phyloP scores from a whole-genome alignment of 1,140 invertebrate genomes.

The Rhagoletis pomonella region DNA sequence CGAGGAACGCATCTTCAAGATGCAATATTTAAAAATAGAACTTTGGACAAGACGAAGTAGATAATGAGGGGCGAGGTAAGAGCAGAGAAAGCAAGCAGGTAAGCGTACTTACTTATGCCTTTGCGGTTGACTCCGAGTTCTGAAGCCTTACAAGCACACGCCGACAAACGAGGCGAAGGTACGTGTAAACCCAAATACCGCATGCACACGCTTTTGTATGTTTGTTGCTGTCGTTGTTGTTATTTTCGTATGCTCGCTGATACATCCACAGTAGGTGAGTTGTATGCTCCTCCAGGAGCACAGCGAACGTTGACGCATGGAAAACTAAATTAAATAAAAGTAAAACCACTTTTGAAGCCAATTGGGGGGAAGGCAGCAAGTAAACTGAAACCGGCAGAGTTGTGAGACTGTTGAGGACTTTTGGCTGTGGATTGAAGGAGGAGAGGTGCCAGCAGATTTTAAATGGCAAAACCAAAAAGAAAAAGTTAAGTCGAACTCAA shows the following conservation, averaged over 20 bases:
- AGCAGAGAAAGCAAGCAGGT: neutral
- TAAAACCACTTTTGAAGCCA: slow-evolving; percentile 37
- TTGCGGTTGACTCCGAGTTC: neutral
- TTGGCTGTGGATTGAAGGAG: neutral
- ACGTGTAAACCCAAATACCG: slow-evolving; percentile 19
- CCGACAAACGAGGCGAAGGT: neutral
- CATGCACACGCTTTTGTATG: neutral
- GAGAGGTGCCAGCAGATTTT: neutral
- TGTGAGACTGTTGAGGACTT: neutral
- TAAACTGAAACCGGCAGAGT: slow-evolving; percentile 1
- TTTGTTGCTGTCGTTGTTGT: neutral
- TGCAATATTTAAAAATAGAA: slow-evolving; percentile 44
- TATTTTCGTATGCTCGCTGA: neutral
- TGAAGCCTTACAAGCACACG: slow-evolving; percentile 22
- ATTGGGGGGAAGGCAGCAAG: neutral
- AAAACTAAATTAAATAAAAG: slow-evolving; percentile 50
- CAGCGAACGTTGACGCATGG: neutral
- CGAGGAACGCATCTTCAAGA: slow-evolving; percentile 2
- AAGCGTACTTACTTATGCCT: neutral
- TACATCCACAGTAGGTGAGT: neutral
- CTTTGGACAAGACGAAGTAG: neutral
- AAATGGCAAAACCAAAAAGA: neutral
- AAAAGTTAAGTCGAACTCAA: slow-evolving; percentile 16
- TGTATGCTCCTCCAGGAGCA: neutral
- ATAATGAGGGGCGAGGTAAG: neutral